Percentiles rank a stretch among this genome's conserved stretches.
Evolutionary conservation across 2,113 vertebrate species (phyloP).

Genomic region (Paramormyrops kingsleyae): DNA sequence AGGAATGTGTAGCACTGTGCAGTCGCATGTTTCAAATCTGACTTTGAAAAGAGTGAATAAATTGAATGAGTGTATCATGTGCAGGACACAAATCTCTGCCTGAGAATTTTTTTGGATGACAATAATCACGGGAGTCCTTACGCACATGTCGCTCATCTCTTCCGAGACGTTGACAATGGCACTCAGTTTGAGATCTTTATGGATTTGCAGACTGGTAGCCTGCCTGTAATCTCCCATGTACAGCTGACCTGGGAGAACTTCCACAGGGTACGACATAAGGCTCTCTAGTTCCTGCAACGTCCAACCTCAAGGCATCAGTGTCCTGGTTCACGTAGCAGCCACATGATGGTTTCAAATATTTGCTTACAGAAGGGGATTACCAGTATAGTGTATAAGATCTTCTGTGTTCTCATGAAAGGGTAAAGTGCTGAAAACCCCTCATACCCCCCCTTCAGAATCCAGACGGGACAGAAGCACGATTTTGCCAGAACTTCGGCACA

Average conservation of each 20-base stretch:
- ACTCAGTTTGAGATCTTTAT: slow-evolving; percentile 72
- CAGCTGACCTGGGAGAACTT: slow-evolving; percentile 66
- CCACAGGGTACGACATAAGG: slow-evolving; percentile 71
- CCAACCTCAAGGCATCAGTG: neutral
- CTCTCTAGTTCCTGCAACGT: slow-evolving; percentile 71
- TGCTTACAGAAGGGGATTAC: slow-evolving; percentile 46
- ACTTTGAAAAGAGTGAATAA: neutral
- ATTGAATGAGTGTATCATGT: neutral
- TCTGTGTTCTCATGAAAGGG: slow-evolving; percentile 67
- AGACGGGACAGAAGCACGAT: slow-evolving; percentile 49
- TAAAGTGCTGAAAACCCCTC: slow-evolving; percentile 64
- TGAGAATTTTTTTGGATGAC: neutral
- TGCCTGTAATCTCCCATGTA: slow-evolving; percentile 74
- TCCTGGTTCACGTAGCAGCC: neutral
- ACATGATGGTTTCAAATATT: neutral
- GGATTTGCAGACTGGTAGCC: slow-evolving; percentile 55
- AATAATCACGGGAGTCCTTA: neutral
- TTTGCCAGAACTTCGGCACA: slow-evolving; percentile 51
- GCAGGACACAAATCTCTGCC: neutral
- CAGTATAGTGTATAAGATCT: slow-evolving; percentile 70
- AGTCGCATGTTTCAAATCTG: slow-evolving; percentile 29
- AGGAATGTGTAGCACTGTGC: slow-evolving; percentile 48
- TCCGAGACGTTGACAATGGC: slow-evolving; percentile 67
- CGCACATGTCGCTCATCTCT: slow-evolving; percentile 57
- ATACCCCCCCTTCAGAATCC: slow-evolving; percentile 68